These are phyloP conservation scores for Drosophila kanapiae DNA, from an alignment of 1,140 invertebrate genomes.

Conservation along the genomic window DNA sequence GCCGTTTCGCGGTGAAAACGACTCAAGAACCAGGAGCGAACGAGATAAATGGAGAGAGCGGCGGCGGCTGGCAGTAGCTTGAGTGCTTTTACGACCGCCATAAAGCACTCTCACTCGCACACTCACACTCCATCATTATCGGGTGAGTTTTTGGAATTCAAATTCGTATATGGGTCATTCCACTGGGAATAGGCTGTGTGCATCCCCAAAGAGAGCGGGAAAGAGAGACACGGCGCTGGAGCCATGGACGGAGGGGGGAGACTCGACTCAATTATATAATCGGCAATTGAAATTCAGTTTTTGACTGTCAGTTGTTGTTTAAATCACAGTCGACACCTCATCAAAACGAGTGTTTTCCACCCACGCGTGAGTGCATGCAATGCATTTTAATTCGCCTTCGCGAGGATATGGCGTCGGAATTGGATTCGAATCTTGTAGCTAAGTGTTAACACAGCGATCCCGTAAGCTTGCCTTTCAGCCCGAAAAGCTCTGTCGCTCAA, in stretches of 20 bases:
- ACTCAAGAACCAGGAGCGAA: constrained; percentile 53
- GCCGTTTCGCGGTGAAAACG: constrained; percentile 42
- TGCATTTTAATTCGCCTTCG: constrained; percentile 40
- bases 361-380: constrained; percentile 42
- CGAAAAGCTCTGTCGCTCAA: constrained; percentile 52
- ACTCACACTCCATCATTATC: constrained; percentile 53
- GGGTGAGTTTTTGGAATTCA: constrained; percentile 34
- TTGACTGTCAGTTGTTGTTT: constrained; percentile 62
- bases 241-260: constrained; percentile 32
- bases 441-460: constrained; percentile 43
- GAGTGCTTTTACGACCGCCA: constrained; percentile 58
- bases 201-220: background rate
- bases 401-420: constrained; percentile 49
- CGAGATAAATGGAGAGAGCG: constrained; percentile 41
- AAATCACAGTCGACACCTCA: constrained; percentile 81
- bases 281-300: constrained; percentile 65
- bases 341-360: constrained; percentile 81
- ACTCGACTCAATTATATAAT: constrained; percentile 68
- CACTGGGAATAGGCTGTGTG: constrained; percentile 67
- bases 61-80: constrained; percentile 25
- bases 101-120: constrained; percentile 47
- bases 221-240: constrained; percentile 7
- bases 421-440: constrained; percentile 23
- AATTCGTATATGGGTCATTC: constrained; percentile 84
- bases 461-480: constrained; percentile 53